phyloP scores from a whole-genome alignment of 2,797 vertebrate genomes.

The Chromis chromis region DNA sequence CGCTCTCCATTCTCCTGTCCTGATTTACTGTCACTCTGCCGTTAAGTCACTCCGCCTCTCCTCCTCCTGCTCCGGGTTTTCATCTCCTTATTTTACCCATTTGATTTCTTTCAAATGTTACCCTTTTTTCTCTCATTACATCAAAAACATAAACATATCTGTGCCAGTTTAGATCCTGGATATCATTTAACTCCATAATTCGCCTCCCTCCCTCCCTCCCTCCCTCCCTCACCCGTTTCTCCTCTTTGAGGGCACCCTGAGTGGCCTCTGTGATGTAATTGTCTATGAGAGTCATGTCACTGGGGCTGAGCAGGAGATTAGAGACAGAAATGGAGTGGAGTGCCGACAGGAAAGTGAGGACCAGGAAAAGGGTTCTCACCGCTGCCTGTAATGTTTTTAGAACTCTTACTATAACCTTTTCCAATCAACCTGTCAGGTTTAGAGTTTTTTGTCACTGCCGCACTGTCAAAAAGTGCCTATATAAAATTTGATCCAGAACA shows the following conservation, averaged over 20 bases:
- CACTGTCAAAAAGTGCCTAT: too few relatives aligned
- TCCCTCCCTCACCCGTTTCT: slow-evolving; percentile 2
- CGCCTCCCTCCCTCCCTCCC: neutral
- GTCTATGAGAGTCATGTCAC: slow-evolving; percentile 55
- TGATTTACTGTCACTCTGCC: slow-evolving; percentile 48
- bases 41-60: slow-evolving; percentile 14
- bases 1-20: slow-evolving; percentile 32
- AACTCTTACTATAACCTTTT: slow-evolving; percentile 12
- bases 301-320: slow-evolving; percentile 46
- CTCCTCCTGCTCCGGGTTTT: slow-evolving; percentile 15
- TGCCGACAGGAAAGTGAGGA: slow-evolving; percentile 32
- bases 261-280: slow-evolving; percentile 56
- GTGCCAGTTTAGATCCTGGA: neutral
- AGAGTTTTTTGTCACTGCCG: neutral
- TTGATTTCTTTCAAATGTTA: slow-evolving; percentile 12
- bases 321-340: slow-evolving; percentile 48
- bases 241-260: slow-evolving; percentile 36
- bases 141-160: neutral
- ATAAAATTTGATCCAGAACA: too few relatives aligned
- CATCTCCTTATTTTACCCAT: neutral
- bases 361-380: slow-evolving; percentile 13
- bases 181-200: neutral
- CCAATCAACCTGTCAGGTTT: neutral
- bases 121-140: neutral
- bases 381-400: slow-evolving; percentile 15